Evolutionary conservation across 2,113 vertebrate genomes (phyloP).

Genomic region (Labrus mixtus): DNA sequence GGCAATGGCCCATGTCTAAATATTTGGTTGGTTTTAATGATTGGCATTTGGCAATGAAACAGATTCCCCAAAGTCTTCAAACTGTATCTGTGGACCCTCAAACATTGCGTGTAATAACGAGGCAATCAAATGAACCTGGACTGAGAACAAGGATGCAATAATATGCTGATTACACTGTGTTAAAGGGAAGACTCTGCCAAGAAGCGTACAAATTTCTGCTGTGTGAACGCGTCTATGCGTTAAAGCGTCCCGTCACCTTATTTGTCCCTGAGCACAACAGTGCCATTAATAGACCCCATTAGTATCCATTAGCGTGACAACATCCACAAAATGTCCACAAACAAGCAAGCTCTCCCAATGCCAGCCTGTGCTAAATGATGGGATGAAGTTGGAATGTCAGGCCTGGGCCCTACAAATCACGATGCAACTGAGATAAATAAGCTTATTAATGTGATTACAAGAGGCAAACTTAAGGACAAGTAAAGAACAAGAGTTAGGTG

Average conservation of each 20-base stretch:
- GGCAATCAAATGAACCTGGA: not conserved
- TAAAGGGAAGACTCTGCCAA: slow-evolving; percentile 32
- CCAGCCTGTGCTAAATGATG: slow-evolving; percentile 64
- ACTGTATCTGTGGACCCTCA: slow-evolving; percentile 12
- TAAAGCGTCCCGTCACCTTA: slow-evolving; percentile 47
- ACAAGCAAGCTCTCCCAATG: slow-evolving; percentile 39
- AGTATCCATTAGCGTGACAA: slow-evolving; percentile 71
- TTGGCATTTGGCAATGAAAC: not conserved
- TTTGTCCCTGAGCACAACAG: slow-evolving; percentile 46
- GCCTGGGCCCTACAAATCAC: slow-evolving; percentile 44
- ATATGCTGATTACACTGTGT: slow-evolving; percentile 8
- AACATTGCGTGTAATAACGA: slow-evolving; percentile 22
- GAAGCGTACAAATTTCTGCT: slow-evolving; percentile 48
- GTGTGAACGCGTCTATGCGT: slow-evolving; percentile 32
- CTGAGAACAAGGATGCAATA: slow-evolving; percentile 32
- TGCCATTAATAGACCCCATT: slow-evolving; percentile 60
- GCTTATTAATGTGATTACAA: slow-evolving; percentile 54
- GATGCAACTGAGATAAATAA: slow-evolving; percentile 60
- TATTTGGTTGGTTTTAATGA: not conserved
- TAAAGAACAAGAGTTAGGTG: slow-evolving; percentile 1
- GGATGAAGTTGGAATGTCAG: slow-evolving; percentile 45
- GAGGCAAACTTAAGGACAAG: slow-evolving; percentile 9
- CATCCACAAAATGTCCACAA: slow-evolving; percentile 69
- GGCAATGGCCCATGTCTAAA: not conserved
- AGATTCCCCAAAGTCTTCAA: slow-evolving; percentile 9